A percentile compares a stretch with the other conserved stretches of the same genome.
These are phyloP conservation scores for Embidobia sp. DNA, from an alignment of 2,888 invertebrate genomes.

Conservation along the genomic window DNA sequence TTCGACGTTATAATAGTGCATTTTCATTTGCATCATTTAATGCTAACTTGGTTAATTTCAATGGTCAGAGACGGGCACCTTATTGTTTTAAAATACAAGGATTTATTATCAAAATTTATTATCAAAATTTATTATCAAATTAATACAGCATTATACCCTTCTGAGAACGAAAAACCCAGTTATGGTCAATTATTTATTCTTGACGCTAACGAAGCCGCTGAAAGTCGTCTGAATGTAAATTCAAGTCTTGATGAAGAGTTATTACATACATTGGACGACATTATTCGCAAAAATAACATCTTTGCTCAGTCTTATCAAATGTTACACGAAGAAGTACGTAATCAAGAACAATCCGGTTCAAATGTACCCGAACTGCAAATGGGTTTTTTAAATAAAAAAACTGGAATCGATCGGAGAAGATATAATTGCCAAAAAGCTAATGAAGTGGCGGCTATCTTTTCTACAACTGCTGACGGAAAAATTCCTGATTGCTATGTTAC, in stretches of 20 bases:
- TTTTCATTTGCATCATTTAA: no score
- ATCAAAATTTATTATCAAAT: neutral
- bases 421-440: neutral
- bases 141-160: neutral
- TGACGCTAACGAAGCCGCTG: neutral
- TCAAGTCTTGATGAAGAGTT: neutral
- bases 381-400: neutral
- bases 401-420: neutral
- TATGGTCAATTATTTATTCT: neutral
- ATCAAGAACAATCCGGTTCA: no score
- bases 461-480: neutral
- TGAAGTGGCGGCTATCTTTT: neutral
- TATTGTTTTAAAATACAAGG: slow-evolving; percentile 2
- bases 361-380: no score
- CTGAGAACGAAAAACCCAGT: neutral
- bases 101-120: no score
- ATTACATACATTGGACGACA: neutral
- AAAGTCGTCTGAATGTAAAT: neutral
- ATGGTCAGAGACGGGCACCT: neutral
- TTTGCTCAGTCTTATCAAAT: no score
- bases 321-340: no score
- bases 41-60: neutral
- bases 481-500: neutral
- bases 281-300: neutral
- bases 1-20: no score